phyloP scores from a whole-genome alignment of 2,797 vertebrate genomes.

The Danionella dracula region DNA sequence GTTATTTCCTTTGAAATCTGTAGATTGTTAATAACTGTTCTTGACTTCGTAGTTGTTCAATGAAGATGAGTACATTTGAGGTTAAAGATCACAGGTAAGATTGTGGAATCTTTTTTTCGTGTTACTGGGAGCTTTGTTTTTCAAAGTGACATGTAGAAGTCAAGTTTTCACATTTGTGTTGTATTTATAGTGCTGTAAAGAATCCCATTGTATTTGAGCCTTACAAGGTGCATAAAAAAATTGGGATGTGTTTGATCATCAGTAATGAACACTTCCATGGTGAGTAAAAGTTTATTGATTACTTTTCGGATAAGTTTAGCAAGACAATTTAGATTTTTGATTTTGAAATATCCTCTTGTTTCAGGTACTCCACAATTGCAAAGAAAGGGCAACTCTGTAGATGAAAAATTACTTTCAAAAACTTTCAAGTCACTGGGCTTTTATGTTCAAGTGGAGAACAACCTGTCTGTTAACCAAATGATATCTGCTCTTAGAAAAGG shows the following conservation, averaged over 20 bases:
- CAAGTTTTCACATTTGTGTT: too few relatives aligned
- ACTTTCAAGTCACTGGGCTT: conserved; percentile 9
- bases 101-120: too few relatives aligned
- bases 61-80: not conserved
- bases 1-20: too few relatives aligned
- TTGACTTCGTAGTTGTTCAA: not conserved
- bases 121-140: too few relatives aligned
- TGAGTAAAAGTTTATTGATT: not conserved
- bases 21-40: not conserved
- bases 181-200: not conserved
- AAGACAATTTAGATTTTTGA: too few relatives aligned
- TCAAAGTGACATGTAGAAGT: too few relatives aligned
- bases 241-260: conserved; percentile 22
- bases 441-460: conserved; percentile 5
- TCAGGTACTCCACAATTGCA: not conserved
- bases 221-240: not conserved
- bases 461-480: conserved; percentile 7
- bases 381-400: not conserved
- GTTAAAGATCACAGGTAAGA: conserved; percentile 1
- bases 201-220: not conserved
- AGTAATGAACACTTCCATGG: conserved; percentile 15
- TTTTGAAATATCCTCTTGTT: not conserved
- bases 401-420: not conserved
- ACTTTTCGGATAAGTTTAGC: not conserved
- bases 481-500: not conserved